These are phyloP conservation scores for Panzeria rudis DNA, from an alignment of 2,888 invertebrate species.

Conservation along the genomic window DNA sequence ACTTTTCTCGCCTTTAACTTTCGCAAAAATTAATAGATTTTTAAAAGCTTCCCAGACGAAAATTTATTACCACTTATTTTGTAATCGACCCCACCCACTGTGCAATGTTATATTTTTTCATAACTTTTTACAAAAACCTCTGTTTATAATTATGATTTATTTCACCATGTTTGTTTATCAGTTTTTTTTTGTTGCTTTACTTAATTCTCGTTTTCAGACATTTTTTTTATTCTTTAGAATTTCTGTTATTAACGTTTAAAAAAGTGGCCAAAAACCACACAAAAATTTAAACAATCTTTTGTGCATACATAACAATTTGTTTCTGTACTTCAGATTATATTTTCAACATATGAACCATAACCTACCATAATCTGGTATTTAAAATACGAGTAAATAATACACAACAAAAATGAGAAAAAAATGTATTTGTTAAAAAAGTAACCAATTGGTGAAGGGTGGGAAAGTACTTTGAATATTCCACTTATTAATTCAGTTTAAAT, in stretches of 20 bases:
- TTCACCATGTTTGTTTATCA: slow-evolving; percentile 2
- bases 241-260: slow-evolving; percentile 24
- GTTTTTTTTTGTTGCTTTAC: not conserved
- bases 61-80: not conserved
- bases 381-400: not conserved
- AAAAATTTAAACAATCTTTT: not conserved
- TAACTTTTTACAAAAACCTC: not conserved
- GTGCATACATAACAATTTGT: not conserved
- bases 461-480: not conserved
- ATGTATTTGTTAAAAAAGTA: not conserved
- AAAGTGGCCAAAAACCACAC: slow-evolving; percentile 12
- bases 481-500: not conserved
- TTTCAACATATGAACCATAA: slow-evolving; percentile 49
- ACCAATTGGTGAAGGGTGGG: not conserved
- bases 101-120: not conserved
- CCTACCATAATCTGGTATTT: slow-evolving; percentile 39
- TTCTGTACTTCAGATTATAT: slow-evolving; percentile 17
- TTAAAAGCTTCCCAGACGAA: no score
- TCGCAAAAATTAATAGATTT: no score
- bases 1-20: no score
- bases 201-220: not conserved
- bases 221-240: not conserved
- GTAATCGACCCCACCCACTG: not conserved
- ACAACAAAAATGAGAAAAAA: not conserved
- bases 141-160: not conserved